Evolutionary conservation across 2,113 vertebrate species (phyloP).

Genomic region (Podarcis raffonei): DNA sequence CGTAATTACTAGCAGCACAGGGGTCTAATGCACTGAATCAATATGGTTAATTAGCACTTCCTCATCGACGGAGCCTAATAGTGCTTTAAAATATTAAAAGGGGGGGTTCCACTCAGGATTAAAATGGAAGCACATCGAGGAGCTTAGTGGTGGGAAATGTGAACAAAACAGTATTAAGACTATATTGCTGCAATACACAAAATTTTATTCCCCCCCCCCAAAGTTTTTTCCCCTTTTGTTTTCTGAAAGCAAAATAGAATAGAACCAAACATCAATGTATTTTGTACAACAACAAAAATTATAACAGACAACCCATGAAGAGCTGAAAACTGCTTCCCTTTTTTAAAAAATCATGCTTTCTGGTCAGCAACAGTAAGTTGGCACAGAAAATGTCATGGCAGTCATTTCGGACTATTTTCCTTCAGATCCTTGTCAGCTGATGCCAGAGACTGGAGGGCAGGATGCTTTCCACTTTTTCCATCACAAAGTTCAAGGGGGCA

Average conservation of each 20-base stretch:
- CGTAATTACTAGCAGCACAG: background rate
- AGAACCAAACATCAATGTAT: constrained; percentile 85
- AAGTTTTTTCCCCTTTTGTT: constrained; percentile 70
- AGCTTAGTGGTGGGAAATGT: background rate
- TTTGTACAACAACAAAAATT: constrained; percentile 91
- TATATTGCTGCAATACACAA: constrained; percentile 89
- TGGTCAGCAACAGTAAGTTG: constrained; percentile 77
- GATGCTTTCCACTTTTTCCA: constrained; percentile 99
- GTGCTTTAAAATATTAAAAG: constrained; percentile 54
- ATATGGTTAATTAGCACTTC: background rate
- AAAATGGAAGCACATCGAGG: background rate
- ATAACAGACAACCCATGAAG: constrained; percentile 84
- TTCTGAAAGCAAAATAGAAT: constrained; percentile 89
- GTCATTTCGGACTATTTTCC: constrained; percentile 46
- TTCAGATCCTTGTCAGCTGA: constrained; percentile 95
- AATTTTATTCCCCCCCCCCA: constrained; percentile 88
- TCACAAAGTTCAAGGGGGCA: constrained; percentile 97
- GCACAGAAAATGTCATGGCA: constrained; percentile 78
- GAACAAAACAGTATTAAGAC: background rate
- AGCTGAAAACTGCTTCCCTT: constrained; percentile 78
- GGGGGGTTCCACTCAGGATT: background rate
- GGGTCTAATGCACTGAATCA: background rate
- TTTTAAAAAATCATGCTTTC: constrained; percentile 75
- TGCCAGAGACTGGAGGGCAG: constrained; percentile 98
- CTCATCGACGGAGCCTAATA: background rate